Evolutionary conservation across 2,797 vertebrate species (phyloP).

Genomic region (Eulemur mongoz): DNA sequence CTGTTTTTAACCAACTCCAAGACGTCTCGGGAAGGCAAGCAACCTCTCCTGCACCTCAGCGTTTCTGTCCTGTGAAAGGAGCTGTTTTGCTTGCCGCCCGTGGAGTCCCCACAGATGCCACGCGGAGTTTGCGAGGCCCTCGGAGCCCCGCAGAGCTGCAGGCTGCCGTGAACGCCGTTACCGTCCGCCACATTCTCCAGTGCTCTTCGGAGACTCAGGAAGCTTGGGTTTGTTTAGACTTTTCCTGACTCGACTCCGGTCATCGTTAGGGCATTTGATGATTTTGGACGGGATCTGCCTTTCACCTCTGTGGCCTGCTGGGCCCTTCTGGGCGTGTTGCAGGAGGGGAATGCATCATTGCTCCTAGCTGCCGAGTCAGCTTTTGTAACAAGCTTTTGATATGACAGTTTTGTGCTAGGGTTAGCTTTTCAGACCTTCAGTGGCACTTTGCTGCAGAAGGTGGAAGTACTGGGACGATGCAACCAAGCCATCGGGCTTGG

Average conservation of each 20-base stretch:
- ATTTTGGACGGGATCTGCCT: conserved; percentile 14
- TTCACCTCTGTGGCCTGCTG: conserved; percentile 35
- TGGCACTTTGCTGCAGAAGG: not conserved
- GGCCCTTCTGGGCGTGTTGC: conserved; percentile 19
- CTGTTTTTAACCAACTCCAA: not conserved
- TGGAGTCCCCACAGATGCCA: not conserved
- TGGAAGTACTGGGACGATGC: not conserved
- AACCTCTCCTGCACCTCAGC: not conserved
- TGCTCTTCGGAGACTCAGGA: conserved; percentile 65
- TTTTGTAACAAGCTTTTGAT: not conserved
- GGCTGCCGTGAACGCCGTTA: fast-evolving
- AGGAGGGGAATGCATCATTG: not conserved
- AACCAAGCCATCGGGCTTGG: not conserved
- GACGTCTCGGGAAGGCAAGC: not conserved
- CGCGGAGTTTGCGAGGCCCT: fast-evolving
- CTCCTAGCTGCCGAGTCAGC: not conserved
- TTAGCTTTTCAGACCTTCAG: not conserved
- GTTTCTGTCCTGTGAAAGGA: not conserved
- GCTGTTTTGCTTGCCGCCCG: fast-evolving
- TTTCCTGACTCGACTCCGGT: conserved; percentile 13
- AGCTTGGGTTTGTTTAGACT: conserved; percentile 59
- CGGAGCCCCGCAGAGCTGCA: not conserved
- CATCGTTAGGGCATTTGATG: conserved; percentile 48
- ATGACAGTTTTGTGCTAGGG: not conserved
- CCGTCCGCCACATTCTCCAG: not conserved